Evolutionary conservation across 2,113 vertebrate species (phyloP).

Genomic region (Struthio camelus): DNA sequence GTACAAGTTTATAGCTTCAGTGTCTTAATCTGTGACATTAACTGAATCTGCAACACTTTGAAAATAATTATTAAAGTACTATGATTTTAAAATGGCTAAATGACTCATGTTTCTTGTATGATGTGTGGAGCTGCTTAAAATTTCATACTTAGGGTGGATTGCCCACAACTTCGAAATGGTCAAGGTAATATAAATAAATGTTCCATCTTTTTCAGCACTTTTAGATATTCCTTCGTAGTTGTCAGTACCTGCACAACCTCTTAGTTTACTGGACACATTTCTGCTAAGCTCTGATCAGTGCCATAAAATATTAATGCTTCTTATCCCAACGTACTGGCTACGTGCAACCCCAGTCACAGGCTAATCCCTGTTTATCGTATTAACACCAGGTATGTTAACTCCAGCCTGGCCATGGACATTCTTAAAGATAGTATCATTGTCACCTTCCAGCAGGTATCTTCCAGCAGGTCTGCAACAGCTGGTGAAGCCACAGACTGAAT

Average conservation of each 20-base stretch:
- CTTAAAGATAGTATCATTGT: fast-evolving
- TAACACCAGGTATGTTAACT: neutral
- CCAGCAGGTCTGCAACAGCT: neutral
- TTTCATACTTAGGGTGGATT: neutral
- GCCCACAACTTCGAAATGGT: neutral
- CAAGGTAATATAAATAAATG: neutral
- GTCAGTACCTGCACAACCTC: neutral
- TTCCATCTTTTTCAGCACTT: neutral
- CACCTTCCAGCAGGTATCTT: neutral
- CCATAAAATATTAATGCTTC: neutral
- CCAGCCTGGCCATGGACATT: neutral
- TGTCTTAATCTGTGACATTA: neutral
- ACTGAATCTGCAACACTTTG: neutral
- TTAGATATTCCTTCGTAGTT: neutral
- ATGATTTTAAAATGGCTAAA: neutral
- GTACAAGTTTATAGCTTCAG: neutral
- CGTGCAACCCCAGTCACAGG: neutral
- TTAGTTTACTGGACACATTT: neutral
- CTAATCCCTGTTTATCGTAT: neutral
- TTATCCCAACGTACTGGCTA: neutral
- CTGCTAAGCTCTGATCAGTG: neutral
- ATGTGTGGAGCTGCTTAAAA: neutral
- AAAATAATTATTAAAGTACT: neutral
- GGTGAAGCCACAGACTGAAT: neutral
- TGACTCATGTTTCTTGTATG: neutral